Percentiles rank a stretch among this genome's conserved stretches.
Conservation (phyloP, 2,113 vertebrate species). For the Rhinoptilus africanus region DNA sequence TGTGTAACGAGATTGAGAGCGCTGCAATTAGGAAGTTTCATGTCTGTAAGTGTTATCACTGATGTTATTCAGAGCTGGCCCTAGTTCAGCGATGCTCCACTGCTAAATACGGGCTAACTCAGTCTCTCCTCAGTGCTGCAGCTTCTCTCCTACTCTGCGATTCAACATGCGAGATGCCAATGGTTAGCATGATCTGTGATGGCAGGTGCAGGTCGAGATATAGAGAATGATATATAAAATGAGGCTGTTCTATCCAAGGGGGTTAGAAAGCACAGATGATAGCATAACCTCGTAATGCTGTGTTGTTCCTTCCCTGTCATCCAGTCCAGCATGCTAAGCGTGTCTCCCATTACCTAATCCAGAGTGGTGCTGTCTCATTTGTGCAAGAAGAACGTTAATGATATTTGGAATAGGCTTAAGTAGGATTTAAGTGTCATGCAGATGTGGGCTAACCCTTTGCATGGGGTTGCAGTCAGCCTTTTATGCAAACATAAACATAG, state of each 20-base stretch:
- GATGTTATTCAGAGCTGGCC: not conserved
- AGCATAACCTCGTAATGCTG: not conserved
- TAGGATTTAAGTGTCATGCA: slow-evolving; percentile 6
- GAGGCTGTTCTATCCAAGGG: not conserved
- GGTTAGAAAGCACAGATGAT: not conserved
- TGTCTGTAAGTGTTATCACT: not conserved
- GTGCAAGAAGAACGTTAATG: not conserved
- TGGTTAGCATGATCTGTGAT: not conserved
- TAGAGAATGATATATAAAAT: not conserved
- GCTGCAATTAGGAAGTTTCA: not conserved
- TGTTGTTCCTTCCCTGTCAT: not conserved
- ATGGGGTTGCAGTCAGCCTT: not conserved
- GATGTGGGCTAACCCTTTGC: not conserved
- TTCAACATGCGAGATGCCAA: not conserved
- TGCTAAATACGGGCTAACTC: not conserved
- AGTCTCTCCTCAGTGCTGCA: not conserved
- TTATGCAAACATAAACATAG: not conserved
- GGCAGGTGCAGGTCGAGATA: not conserved
- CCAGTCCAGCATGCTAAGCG: not conserved
- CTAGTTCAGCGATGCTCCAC: not conserved
- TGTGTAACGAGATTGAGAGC: not conserved
- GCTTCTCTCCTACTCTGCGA: not conserved
- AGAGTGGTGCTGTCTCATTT: not conserved
- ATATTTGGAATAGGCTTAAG: slow-evolving; percentile 2
- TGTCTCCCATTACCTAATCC: not conserved